A percentile compares a stretch with the other conserved stretches of the same genome.
These are phyloP conservation scores for Lasaia peninsularis DNA, from an alignment of 1,140 invertebrate genomes.

Conservation along the genomic window DNA sequence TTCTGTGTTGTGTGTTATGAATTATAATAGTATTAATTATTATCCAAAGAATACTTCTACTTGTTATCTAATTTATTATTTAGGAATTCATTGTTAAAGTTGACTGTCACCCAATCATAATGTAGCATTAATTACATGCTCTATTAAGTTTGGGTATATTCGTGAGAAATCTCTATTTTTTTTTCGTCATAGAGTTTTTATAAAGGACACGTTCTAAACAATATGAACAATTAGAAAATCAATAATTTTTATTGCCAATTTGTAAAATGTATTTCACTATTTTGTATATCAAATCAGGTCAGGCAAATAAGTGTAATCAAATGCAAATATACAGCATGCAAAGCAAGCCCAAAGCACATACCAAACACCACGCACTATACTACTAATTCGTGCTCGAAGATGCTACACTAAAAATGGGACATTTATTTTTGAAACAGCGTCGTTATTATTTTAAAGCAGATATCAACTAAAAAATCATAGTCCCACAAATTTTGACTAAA, in stretches of 20 bases:
- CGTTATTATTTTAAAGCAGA: not conserved
- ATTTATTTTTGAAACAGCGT: not conserved
- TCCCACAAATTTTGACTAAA: too few relatives aligned
- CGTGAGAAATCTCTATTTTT: not conserved
- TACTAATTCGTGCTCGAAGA: not conserved
- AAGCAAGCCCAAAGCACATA: slow-evolving; percentile 23
- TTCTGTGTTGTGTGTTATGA: not conserved
- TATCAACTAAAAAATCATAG: too few relatives aligned
- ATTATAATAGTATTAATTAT: not conserved
- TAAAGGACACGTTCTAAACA: not conserved
- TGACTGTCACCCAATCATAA: not conserved
- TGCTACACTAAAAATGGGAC: not conserved
- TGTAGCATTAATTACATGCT: not conserved
- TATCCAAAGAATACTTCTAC: not conserved
- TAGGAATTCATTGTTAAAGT: not conserved
- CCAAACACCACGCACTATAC: slow-evolving; percentile 1
- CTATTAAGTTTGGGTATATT: not conserved
- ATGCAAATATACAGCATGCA: slow-evolving; percentile 26
- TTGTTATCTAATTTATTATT: too few relatives aligned
- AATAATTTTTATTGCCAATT: not conserved
- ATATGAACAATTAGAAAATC: not conserved
- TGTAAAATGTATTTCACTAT: too few relatives aligned
- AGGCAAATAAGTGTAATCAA: slow-evolving; percentile 10
- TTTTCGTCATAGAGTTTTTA: not conserved
- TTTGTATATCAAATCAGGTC: not conserved